Percentiles rank a stretch among this genome's conserved stretches.
phyloP scores from a whole-genome alignment of 2,797 vertebrate genomes.

The Hemibagrus guttatus region DNA sequence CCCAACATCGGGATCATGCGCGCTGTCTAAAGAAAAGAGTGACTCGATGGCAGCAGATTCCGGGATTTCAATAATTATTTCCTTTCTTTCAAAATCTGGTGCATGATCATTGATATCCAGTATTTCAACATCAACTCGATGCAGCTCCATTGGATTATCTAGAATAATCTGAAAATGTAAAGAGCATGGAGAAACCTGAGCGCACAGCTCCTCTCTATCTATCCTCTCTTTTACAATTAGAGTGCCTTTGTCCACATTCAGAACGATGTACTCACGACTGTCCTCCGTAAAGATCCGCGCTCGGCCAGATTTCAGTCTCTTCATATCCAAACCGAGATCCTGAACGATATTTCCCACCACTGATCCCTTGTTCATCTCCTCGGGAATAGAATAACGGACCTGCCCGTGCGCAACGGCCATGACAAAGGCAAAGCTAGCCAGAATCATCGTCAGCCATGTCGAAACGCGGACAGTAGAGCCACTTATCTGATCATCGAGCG shows the following conservation, averaged over 20 bases:
- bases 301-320: constrained; percentile 55
- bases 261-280: constrained; percentile 63
- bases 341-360: constrained; percentile 60
- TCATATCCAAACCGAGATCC: constrained; percentile 59
- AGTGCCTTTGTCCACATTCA: constrained; percentile 67
- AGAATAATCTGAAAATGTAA: neutral
- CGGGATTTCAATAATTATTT: too few relatives aligned
- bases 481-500: neutral
- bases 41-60: too few relatives aligned
- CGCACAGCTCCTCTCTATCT: constrained; percentile 72
- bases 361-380: constrained; percentile 49
- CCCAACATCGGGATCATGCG: too few relatives aligned
- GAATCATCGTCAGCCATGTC: constrained; percentile 39
- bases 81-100: too few relatives aligned
- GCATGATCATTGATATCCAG: too few relatives aligned
- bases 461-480: constrained; percentile 26
- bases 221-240: constrained; percentile 68
- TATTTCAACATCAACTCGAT: too few relatives aligned
- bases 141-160: too few relatives aligned
- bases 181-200: constrained; percentile 66
- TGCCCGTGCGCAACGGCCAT: constrained; percentile 61
- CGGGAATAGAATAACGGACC: constrained; percentile 24
- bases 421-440: constrained; percentile 57
- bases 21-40: too few relatives aligned
- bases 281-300: constrained; percentile 58